Conservation (phyloP, 92 coral and sea anemone genomes). For the Metridium senile region DNA sequence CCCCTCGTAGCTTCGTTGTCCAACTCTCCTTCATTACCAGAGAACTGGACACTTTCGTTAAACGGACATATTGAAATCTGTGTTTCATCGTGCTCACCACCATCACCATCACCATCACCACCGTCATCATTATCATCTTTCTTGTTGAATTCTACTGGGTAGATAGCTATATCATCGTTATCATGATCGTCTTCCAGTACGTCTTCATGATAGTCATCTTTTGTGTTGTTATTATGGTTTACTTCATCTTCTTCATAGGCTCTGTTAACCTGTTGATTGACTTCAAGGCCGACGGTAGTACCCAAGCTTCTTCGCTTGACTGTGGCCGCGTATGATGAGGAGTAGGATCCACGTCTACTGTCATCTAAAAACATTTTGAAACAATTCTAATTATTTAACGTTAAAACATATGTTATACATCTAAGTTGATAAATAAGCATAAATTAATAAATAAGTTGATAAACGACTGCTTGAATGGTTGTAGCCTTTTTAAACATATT, state of each 20-base stretch:
- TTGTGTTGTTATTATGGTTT: neutral
- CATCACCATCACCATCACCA: constrained; percentile 21
- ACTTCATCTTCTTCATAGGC: constrained; percentile 29
- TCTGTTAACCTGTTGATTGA: constrained; percentile 10
- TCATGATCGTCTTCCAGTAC: constrained; percentile 14
- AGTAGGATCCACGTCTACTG: constrained; percentile 19
- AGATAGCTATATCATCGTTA: constrained; percentile 16
- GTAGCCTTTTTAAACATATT: too few relatives aligned
- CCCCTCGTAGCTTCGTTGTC: neutral
- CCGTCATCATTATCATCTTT: neutral
- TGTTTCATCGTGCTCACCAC: constrained; percentile 17
- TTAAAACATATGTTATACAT: too few relatives aligned
- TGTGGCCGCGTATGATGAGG: constrained; percentile 9
- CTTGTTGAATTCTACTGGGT: constrained; percentile 13
- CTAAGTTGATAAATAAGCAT: too few relatives aligned
- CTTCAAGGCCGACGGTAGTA: neutral
- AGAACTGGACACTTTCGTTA: constrained; percentile 7
- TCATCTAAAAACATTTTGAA: constrained; percentile 38
- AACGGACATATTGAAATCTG: constrained; percentile 21
- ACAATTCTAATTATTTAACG: too few relatives aligned
- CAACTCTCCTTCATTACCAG: neutral
- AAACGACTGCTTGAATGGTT: too few relatives aligned
- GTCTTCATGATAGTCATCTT: neutral
- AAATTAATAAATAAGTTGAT: too few relatives aligned
- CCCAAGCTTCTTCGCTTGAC: constrained; percentile 21